Evolutionary conservation across 2,888 invertebrate genomes (phyloP), one percentile per base, ranked within the genome.

Genomic region (Campoletis raptor): DNA sequence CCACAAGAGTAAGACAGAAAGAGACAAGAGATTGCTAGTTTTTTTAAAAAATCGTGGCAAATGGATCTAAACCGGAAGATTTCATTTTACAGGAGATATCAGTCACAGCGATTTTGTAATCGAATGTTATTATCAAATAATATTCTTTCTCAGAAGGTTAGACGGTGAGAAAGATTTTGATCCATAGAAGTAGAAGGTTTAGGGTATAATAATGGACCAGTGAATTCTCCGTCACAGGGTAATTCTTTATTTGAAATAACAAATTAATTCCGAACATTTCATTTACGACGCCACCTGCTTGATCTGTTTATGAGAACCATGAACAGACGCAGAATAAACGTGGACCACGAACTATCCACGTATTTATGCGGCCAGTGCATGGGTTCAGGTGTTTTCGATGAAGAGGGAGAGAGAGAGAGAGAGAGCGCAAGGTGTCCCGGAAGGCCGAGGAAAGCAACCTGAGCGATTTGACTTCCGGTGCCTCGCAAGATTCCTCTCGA

Each of bases 351-450:
- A 76, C 45, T 37, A 52, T 66, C 48, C 18, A 36, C 40, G 18
- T n/a, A 66, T 24, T 30, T 54, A 8, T 57, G 64, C 48, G 78
- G 81, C 77, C 85, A 24, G 45, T 54, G n/a, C n/a, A n/a, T n/a
- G 77, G 76, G 24, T 72, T 77, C 81, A 74, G 72, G 81, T 69
- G 79, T 69, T 69, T 40, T 66, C n/a, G 72, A 67, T 64, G 57
- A 36, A 70, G 81, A 72, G 61, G 36, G 57, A 61, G 36, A 70
- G 61, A 37, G 18, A 78, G 52, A 67, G 21, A 37, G 66, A 48
- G 40, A 48, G 54, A 52, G 61, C 42, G 86, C 81, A 85, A 87
- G 87, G 88, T 88, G 88, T 83, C 87, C 83, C 86, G 86, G 86
- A 86, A 83, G 83, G 48, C 80, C 76, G 37, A 73, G 73, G 73